These are phyloP conservation scores for Meteorus cinctellus DNA, from an alignment of 2,888 invertebrate genomes.

Conservation along the genomic window DNA sequence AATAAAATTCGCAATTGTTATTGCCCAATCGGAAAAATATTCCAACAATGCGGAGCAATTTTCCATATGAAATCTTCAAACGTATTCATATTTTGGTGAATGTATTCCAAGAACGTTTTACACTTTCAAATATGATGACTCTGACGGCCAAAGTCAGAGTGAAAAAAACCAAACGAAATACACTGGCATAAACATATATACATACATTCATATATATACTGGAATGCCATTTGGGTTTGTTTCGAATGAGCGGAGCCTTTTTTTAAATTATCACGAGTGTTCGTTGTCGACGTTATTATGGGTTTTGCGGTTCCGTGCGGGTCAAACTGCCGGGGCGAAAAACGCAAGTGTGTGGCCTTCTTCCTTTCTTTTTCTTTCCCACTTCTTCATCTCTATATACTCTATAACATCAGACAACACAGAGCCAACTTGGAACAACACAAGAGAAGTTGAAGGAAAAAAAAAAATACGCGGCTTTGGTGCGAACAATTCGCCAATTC, in stretches of 20 bases:
- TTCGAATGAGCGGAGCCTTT: constrained; percentile 43
- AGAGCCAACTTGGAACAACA: constrained; percentile 10
- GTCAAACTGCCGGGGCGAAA: constrained; percentile 48
- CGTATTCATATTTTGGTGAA: neutral
- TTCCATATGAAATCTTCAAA: too few relatives aligned
- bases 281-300: constrained; percentile 56
- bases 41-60: too few relatives aligned
- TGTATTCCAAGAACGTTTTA: constrained; percentile 21
- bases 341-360: constrained; percentile 18
- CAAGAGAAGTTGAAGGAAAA: neutral
- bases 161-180: neutral
- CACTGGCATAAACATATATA: neutral
- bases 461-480: constrained; percentile 45
- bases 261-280: constrained; percentile 51
- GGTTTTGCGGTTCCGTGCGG: constrained; percentile 56
- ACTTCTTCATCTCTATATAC: neutral
- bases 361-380: neutral
- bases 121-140: constrained; percentile 17
- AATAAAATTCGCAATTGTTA: too few relatives aligned
- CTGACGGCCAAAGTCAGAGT: neutral
- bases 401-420: constrained; percentile 15
- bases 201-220: neutral
- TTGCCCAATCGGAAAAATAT: too few relatives aligned
- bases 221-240: constrained; percentile 47
- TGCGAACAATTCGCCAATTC: constrained; percentile 53